Percentiles rank a stretch among this genome's conserved stretches.
These are phyloP conservation scores for Notospermus geniculatus DNA, from an alignment of 1,140 invertebrate species.

Conservation along the genomic window DNA sequence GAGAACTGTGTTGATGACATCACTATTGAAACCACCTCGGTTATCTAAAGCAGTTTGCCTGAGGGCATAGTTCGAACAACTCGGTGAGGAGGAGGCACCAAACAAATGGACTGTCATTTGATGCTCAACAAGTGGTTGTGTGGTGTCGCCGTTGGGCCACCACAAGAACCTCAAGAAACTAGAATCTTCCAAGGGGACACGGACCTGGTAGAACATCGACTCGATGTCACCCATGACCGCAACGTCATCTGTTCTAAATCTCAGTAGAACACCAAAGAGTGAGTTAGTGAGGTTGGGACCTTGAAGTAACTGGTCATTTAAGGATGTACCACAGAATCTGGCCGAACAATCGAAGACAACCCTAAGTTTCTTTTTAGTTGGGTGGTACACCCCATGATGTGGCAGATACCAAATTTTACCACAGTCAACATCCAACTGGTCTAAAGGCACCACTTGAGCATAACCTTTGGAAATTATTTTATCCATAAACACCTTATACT, in stretches of 20 bases:
- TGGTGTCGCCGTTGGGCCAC: conserved; percentile 17
- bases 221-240: conserved; percentile 22
- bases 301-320: conserved; percentile 16
- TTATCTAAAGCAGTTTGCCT: conserved; percentile 13
- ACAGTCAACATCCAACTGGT: background rate
- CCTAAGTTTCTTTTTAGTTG: background rate
- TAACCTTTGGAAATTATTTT: background rate
- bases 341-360: conserved; percentile 4
- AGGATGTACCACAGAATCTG: conserved; percentile 12
- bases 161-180: conserved; percentile 18
- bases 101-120: conserved; percentile 24
- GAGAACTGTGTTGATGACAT: conserved; percentile 11
- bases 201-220: conserved; percentile 24
- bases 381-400: conserved; percentile 13
- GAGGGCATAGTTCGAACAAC: conserved; percentile 17
- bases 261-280: conserved; percentile 7
- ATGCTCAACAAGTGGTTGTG: conserved; percentile 7
- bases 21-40: background rate
- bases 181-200: conserved; percentile 11
- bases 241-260: conserved; percentile 18
- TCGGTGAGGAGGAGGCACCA: too few relatives aligned
- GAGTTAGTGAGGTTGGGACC: conserved; percentile 12
- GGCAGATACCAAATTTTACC: conserved; percentile 11
- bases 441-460: conserved; percentile 9
- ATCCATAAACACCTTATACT: background rate